Conservation (phyloP, 2,113 vertebrate species). For the Phyllostomus discolor region DNA sequence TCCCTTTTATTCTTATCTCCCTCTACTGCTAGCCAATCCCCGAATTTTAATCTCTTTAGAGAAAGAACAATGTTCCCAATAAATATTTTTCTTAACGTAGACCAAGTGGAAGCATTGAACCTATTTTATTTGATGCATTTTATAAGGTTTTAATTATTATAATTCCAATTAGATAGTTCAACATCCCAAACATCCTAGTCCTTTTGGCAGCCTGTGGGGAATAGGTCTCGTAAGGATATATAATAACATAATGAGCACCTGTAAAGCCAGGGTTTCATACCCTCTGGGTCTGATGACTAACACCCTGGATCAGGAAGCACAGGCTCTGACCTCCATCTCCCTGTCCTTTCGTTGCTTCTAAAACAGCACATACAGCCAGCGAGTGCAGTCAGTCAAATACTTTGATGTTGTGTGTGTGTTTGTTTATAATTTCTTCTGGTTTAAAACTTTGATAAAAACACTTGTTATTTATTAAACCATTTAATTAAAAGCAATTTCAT, state of each 20-base stretch:
- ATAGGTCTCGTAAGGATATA: background rate
- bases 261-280: background rate
- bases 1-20: constrained; percentile 18
- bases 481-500: constrained; percentile 35
- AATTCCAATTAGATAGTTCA: constrained; percentile 34
- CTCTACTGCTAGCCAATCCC: background rate
- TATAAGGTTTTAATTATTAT: constrained; percentile 55
- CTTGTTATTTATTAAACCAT: constrained; percentile 15
- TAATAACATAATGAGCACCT: background rate
- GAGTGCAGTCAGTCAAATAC: background rate
- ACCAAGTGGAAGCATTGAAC: background rate
- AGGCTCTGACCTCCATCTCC: background rate
- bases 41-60: constrained; percentile 45
- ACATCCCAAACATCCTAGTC: background rate
- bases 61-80: background rate
- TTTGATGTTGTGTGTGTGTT: background rate
- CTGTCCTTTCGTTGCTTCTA: background rate
- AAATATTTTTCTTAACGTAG: constrained; percentile 26
- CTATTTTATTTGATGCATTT: constrained; percentile 20
- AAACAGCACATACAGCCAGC: background rate
- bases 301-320: background rate
- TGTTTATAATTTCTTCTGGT: background rate
- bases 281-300: constrained; percentile 5
- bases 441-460: constrained; percentile 17
- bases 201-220: background rate